These are phyloP conservation scores for Porites evermanni DNA, from an alignment of 92 coral and sea anemone genomes.

Conservation along the genomic window DNA sequence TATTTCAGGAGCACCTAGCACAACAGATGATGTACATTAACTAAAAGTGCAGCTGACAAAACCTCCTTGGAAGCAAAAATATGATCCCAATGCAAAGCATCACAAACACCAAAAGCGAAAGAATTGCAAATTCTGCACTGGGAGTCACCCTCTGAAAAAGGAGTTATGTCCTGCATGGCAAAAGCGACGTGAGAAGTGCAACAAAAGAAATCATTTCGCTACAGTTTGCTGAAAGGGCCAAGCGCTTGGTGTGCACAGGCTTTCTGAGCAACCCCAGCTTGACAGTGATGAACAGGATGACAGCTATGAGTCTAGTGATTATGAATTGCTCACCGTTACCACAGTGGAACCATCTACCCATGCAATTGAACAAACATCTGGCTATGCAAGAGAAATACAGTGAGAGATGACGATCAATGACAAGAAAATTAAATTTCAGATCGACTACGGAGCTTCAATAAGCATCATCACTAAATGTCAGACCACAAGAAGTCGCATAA, in stretches of 20 bases:
- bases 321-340: conserved; percentile 54
- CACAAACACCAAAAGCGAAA: conserved; percentile 24
- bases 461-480: conserved; percentile 33
- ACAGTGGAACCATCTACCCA: conserved; percentile 41
- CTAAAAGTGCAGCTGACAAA: conserved; percentile 44
- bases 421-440: conserved; percentile 42
- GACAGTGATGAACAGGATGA: conserved; percentile 5
- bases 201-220: conserved; percentile 59
- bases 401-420: conserved; percentile 56
- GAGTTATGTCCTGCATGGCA: conserved; percentile 10
- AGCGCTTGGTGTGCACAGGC: conserved; percentile 7
- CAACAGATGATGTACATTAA: conserved; percentile 58
- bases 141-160: not conserved
- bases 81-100: conserved; percentile 42
- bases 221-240: conserved; percentile 42
- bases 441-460: conserved; percentile 67
- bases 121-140: conserved; percentile 58
- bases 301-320: not conserved
- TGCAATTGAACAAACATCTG: conserved; percentile 47
- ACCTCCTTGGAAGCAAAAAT: conserved; percentile 56
- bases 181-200: too few species aligned
- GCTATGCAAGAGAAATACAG: conserved; percentile 54
- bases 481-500: conserved; percentile 34
- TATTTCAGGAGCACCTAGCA: conserved; percentile 45
- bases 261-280: not conserved